Base-by-base conservation (phyloP, 1,140 invertebrate species). In the Nasonia longicornis region DNA sequence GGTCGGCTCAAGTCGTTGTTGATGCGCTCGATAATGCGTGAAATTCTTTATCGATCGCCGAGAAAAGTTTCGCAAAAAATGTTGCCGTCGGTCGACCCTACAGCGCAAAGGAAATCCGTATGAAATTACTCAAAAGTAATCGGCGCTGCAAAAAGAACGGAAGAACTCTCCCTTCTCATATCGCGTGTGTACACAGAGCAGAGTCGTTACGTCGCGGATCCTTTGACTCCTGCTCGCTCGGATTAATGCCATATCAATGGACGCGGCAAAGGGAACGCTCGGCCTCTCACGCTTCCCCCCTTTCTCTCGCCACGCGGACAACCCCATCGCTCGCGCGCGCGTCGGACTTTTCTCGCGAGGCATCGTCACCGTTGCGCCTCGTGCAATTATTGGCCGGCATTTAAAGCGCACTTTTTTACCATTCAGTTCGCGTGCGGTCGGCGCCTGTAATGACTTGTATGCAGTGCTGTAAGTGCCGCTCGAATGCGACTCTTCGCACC, bases 161-260 rank as follows among this genome's bases (percentile, higher is more conserved):
- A n/a, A 66, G 3, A 26, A 66, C 20, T 42, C 64, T 29, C 64
- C n/a, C 64, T 26, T 67, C 22, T 14, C 66, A n/a, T 31, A n/a
- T 14, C 66, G 20, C 45, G 29, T 11, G 14, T 7, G n/a, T n/a
- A 64, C 10, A 8, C 10, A 35, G 4, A 35, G 31, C 31, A 3
- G 31, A 35, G 38, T 42, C 38, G 38, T 42, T 42, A 42, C 10
- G 58, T 48, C 31, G 26, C 69, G 77, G 82, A 82, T 84, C 84
- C 86, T 88, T 88, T 87, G 86, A 87, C 84, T 86, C 85, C 84
- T 83, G 79, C 82, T 80, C 84, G 83, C 85, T 84, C 79, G 85
- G 80, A 86, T 88, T 88, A 87, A 87, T 87, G 86, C 85, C 86
- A 83, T 84, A 88, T 87, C 85, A 86, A 88, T 86, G 83, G 66